These are phyloP conservation scores for Endotricha flammealis DNA, from an alignment of 2,888 invertebrate species.

Conservation along the genomic window DNA sequence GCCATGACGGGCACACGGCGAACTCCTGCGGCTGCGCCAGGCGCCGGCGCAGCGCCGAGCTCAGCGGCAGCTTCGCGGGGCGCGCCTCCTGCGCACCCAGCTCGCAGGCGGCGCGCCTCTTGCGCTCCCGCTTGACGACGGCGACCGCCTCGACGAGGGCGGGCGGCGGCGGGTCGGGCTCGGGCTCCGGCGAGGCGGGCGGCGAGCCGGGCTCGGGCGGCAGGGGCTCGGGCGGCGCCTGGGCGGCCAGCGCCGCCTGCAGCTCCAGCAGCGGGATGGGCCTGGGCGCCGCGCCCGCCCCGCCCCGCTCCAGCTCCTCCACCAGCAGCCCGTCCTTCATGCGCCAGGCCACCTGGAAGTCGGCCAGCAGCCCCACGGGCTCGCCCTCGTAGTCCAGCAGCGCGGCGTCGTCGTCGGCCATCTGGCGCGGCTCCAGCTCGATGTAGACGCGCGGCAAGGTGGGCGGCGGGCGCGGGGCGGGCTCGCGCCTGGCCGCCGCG, in stretches of 20 bases:
- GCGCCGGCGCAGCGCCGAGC: slow-evolving; percentile 20
- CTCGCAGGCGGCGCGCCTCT: slow-evolving; percentile 1
- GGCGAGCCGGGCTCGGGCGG: slow-evolving; percentile 19
- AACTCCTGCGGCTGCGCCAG: slow-evolving; percentile 30
- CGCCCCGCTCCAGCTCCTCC: slow-evolving; percentile 41
- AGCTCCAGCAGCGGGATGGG: slow-evolving; percentile 49
- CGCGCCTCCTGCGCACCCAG: slow-evolving; percentile 37
- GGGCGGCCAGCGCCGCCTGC: slow-evolving; percentile 50
- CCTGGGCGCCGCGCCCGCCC: slow-evolving; percentile 23
- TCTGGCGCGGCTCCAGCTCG: slow-evolving; percentile 61
- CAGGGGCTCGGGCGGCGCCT: slow-evolving; percentile 31
- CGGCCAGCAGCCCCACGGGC: slow-evolving; percentile 51
- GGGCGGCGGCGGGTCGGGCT: slow-evolving; percentile 17
- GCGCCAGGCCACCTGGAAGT: slow-evolving; percentile 56
- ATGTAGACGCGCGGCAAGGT: slow-evolving; percentile 57
- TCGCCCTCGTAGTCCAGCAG: slow-evolving; percentile 52
- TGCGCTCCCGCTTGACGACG: slow-evolving; percentile 19
- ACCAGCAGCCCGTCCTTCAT: slow-evolving; percentile 47
- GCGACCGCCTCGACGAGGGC: slow-evolving; percentile 16
- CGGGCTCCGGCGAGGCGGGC: slow-evolving; percentile 18
- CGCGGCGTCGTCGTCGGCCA: slow-evolving; percentile 37
- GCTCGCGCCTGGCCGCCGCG: slow-evolving; percentile 16
- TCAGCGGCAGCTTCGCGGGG: too few species aligned
- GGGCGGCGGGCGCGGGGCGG: slow-evolving; percentile 49
- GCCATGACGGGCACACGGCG: slow-evolving; percentile 30